Evolutionary conservation across 2,888 invertebrate genomes (phyloP), one percentile per base, ranked within the genome.

Genomic region (Brachycybe producta): DNA sequence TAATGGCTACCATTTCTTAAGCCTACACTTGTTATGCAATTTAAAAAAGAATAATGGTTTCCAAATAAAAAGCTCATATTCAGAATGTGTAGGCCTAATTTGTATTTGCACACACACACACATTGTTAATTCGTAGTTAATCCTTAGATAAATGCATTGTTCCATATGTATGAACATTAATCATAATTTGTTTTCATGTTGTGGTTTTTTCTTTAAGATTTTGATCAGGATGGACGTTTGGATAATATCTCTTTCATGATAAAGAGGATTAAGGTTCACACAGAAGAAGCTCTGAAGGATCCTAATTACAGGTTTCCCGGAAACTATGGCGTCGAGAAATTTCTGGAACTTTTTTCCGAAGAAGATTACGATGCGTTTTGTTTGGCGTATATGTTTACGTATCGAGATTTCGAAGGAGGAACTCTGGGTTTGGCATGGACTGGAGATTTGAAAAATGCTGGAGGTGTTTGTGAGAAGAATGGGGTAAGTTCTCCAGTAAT

Each of bases 291-390:
- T 47, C 72, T 87, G 55, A 81, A 81, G 61, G 87, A 87, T 69
- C 81, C 84, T 7, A 76, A 79, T 43, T 92, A 92, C 70, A 78
- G 90, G 59, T 90, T 87, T 69, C 84, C 87, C 0, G 84, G 84
- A 60, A 94, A 94, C 70, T 94, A 97, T 66, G 97, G 95, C 40
- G 97, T 97, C 51, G 95, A 94, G 67, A 95, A 97, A 73, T 97
- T 92, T 72, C 76, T 97, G 56, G 97, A 97, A 71, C 76, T 95
- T 55, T 95, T 97, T 74, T 94, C 94, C 59, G 90, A 94, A 78
- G 86, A 90, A 66, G 91, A 97, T 68, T 98, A 98, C 70, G 91
- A 95, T 67, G 88, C 91, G 19, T 98, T 95, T 70, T 98, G 98
- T 65, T 73, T 98, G 64, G 95, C 97, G 49, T 98, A 97, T 70